Conservation (phyloP, 1,140 invertebrate species). For the Leptinotarsa undecemlineata region DNA sequence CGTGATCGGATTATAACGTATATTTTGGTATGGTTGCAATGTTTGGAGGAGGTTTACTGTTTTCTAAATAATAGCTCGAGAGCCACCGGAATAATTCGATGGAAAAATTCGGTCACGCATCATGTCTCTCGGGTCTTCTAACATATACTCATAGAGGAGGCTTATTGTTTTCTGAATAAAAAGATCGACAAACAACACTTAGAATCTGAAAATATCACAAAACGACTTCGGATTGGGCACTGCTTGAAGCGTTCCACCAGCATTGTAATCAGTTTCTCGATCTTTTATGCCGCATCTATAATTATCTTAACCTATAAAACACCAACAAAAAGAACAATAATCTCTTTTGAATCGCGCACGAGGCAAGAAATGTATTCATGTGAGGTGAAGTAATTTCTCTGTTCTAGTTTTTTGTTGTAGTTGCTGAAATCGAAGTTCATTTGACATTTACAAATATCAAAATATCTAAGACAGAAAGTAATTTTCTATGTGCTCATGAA, state of each 20-base stretch:
- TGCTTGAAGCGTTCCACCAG: not conserved
- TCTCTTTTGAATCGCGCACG: constrained; percentile 1
- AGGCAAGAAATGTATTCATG: not conserved
- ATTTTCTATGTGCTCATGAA: too few relatives aligned
- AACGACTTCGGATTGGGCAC: not conserved
- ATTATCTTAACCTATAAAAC: constrained; percentile 4
- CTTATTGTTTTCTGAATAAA: not conserved
- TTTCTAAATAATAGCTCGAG: not conserved
- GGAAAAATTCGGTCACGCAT: not conserved
- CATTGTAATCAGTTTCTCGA: constrained; percentile 5
- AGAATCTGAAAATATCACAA: not conserved
- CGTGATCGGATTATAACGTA: too few relatives aligned
- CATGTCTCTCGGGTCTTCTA: not conserved
- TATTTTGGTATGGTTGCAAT: not conserved
- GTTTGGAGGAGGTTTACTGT: not conserved
- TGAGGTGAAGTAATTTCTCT: not conserved
- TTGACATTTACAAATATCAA: too few relatives aligned
- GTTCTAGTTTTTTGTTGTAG: not conserved
- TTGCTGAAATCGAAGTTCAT: too few relatives aligned
- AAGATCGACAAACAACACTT: not conserved
- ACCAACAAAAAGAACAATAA: not conserved
- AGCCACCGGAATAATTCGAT: not conserved
- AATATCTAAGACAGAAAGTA: too few relatives aligned
- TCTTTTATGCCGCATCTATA: not conserved
- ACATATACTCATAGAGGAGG: not conserved